Conservation (phyloP, 1,140 invertebrate species). For the Gonatopus flavifemur region DNA sequence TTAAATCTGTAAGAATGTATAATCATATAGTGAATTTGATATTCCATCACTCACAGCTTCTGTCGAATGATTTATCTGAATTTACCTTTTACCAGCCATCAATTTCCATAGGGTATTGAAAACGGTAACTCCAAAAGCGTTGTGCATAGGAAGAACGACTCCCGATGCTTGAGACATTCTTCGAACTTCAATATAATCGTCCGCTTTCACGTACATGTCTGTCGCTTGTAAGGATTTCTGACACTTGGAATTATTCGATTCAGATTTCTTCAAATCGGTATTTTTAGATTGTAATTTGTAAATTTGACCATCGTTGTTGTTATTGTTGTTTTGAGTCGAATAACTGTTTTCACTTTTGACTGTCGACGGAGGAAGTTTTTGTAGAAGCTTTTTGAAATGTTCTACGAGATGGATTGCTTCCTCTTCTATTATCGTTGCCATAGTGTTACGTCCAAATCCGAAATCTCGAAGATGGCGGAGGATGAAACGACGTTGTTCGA, state of each 20-base stretch:
- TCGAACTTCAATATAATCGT: constrained; percentile 39
- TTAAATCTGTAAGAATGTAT: constrained; percentile 59
- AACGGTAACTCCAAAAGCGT: constrained; percentile 73
- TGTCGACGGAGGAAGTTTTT: too few relatives aligned
- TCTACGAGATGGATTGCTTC: constrained; percentile 67
- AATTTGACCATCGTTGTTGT: constrained; percentile 43
- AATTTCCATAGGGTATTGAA: constrained; percentile 86
- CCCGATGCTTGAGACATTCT: constrained; percentile 39
- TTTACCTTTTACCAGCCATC: constrained; percentile 76
- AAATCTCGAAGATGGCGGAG: constrained; percentile 77
- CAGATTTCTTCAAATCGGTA: constrained; percentile 16
- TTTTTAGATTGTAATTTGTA: constrained; percentile 32
- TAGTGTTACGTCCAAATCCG: constrained; percentile 76
- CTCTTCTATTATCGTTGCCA: constrained; percentile 70
- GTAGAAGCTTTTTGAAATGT: constrained; percentile 56
- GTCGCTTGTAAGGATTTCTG: constrained; percentile 30
- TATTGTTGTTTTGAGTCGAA: background rate
- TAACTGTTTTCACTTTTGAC: too few relatives aligned
- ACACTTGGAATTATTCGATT: background rate
- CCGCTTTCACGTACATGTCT: constrained; percentile 47
- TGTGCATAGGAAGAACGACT: constrained; percentile 65
- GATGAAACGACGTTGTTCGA: constrained; percentile 80
- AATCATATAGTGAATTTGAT: too few relatives aligned
- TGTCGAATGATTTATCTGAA: constrained; percentile 7
- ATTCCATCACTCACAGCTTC: background rate